Base-by-base conservation (phyloP, 2,888 invertebrate species). In the Caenorhabditis zanzibari region DNA sequence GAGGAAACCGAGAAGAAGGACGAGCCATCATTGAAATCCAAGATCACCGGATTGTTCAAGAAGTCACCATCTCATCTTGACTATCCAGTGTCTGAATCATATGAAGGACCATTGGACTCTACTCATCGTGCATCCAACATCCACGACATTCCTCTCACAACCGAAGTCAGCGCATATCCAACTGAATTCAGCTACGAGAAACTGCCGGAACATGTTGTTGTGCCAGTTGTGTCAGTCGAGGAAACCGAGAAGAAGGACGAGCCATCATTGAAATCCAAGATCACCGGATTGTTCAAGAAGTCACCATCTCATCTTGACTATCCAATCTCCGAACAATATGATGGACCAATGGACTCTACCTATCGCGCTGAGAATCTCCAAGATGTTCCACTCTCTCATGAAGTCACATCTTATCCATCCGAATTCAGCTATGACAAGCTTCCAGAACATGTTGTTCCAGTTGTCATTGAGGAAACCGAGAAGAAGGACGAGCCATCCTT, bases 1-100 rank as follows among this genome's bases (percentile, higher is more conserved):
- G 56, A 69, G n/a, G 41, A 69, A n/a, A 28, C 69, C 19, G 69
- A 58, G 44, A 56, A 54, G 54, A 54, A 56, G 56, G 69, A 69
- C 26, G 69, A 69, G 16, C 61, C 35, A 35, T 35, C 47, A n/a
- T 22, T 63, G 41, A 74, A 64, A 26, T 64, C 64, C 54, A 54
- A 64, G 64, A 74, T 54, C 64, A 74, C 74, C n/a, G 64, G 72
- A 72, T 44, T 61, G 19, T 72, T 72, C 72, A 72, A 72, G 56
- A 72, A 72, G 32, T 72, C 72, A 0, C 47, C 82, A 3, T 81
- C 88, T 66, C 87, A 88, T 32, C 68, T 47, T 19, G 86, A 87
- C 73, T 88, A 85, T 54, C 88, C 88, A 49, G 63, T 49, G 12
- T 76, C 77, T 59, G 85, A 84, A 32, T n/a, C 41, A 52, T 86